Percentiles rank a stretch among this genome's conserved stretches.
Evolutionary conservation across 2,113 vertebrate species (phyloP).

Genomic region (Callospermophilus lateralis): DNA sequence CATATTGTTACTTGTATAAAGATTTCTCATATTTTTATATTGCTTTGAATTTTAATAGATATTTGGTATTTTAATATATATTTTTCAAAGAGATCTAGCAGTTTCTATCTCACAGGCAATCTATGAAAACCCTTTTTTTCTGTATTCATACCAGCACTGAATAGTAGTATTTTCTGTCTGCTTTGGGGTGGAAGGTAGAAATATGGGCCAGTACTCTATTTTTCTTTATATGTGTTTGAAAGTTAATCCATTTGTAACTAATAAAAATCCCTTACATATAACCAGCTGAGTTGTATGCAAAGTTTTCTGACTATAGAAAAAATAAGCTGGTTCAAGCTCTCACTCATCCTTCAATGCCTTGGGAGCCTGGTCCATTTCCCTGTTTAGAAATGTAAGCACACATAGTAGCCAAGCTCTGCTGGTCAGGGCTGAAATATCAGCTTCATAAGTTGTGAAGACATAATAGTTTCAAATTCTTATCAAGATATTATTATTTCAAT

Average conservation of each 20-base stretch:
- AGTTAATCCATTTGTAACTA: not conserved
- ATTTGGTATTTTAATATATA: not conserved
- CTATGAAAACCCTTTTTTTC: not conserved
- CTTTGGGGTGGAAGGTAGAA: not conserved
- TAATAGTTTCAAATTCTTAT: not conserved
- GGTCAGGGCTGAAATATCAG: not conserved
- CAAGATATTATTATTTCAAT: not conserved
- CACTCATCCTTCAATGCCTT: not conserved
- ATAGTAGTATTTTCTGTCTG: not conserved
- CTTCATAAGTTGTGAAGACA: not conserved
- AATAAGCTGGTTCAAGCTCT: not conserved
- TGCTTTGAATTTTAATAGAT: not conserved
- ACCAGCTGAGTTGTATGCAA: not conserved
- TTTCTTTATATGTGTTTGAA: not conserved
- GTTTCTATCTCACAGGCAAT: not conserved
- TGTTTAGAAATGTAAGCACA: not conserved
- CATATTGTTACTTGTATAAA: not conserved
- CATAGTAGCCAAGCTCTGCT: not conserved
- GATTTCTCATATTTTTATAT: not conserved
- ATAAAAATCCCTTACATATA: not conserved
- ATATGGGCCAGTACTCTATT: not conserved
- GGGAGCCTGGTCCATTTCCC: not conserved
- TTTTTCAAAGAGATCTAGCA: not conserved
- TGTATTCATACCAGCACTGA: not conserved
- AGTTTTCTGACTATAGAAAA: not conserved